Evolutionary conservation across 2,113 vertebrate species (phyloP), one percentile per base, ranked within the genome.

Genomic region (Paramormyrops kingsleyae): DNA sequence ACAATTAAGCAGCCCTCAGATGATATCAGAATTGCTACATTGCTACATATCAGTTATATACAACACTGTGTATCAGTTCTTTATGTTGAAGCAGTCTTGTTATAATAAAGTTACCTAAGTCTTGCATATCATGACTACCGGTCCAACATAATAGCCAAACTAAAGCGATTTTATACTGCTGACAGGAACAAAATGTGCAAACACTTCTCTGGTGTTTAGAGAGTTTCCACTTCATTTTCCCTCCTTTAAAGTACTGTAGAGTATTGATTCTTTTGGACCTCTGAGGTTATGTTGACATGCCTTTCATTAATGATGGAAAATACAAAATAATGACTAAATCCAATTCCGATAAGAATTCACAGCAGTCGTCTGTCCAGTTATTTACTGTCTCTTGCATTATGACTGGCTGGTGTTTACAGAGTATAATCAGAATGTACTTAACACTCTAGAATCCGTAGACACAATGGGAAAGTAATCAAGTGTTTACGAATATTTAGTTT

Each of bases 251-350:
- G 7, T 46, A 46, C n/a, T 86, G 12, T 86, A 9, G 24, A 47
- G 12, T 47, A 86, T 27, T 47, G 47, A 19, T 47, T 86, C 77
- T 44, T 86, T 50, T 47, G 62, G 21, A 9, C 46, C 47, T 49
- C 84, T 17, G 21, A 27, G 84, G n/a, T 17, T 50, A 21, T 49
- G n/a, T 52, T 52, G 21, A 62, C 52, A 62, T 21, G 56, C 27
- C 56, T 66, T 88, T 62, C 19, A 88, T 62, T 88, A 88, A 88
- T 66, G 56, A 88, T 46, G 62, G 62, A 66, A 66, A 66, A 66
- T 42, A 24, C 35, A 88, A 39, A 62, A 88, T 46, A 56, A 24
- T 62, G n/a, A 27, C 39, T 88, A 42, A 42, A 59, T 50, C 53
- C 21, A 17, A 66, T 59, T 88, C 87, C 56, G 35, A 66, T 46